Base-by-base conservation (phyloP, 30 jellyfish, hydroid and myxozoan genomes). In the Pseudorhiza aurosa region DNA sequence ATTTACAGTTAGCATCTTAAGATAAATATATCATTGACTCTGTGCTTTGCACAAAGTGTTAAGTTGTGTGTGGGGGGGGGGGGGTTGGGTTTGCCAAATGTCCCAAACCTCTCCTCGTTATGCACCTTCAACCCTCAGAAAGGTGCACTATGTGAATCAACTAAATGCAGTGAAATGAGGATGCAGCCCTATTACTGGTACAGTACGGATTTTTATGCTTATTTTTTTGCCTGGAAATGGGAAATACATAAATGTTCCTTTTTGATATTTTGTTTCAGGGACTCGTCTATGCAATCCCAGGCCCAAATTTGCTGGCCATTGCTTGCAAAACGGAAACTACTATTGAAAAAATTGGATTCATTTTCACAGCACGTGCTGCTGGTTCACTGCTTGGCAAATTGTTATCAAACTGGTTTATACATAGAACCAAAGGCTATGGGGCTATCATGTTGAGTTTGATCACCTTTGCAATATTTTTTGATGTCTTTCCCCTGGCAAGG, bases 281-380 rank as follows among this genome's bases (percentile, higher is more conserved):
- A 0, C 42, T 70, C 4, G 19, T 68, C 35, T 82, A 65, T 53
- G 30, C 84, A 1, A 29, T 82, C 18, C 94, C 94, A 30, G 94
- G 94, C 26, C 87, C 87, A 42, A 57, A 55, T 14, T 82, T 82
- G 22, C 42, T 82, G 26, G 94, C 58, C 5, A 46, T 82, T 11
- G 55, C 84, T 15, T 82, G 94, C 81, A 68, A 30, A 15, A 24
- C 47, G 22, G 15, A 65, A 14, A 39, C 74, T 0, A 31, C 63
- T 10, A 8, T 82, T n/a, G 87, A 68, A 17, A 4, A 40, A 32
- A 45, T 55, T 19, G 94, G 81, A 0, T 35, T 56, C 3, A 50
- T 70, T 39, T 82, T 82, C 47, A 49, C 58, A 18, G 55, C 69
- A 10, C 85, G 94, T 14, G 84, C 71, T 17, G 9, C 58, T 53